Conservation (phyloP, 2,797 vertebrate species). For the Enteromius unitaeniatus region DNA sequence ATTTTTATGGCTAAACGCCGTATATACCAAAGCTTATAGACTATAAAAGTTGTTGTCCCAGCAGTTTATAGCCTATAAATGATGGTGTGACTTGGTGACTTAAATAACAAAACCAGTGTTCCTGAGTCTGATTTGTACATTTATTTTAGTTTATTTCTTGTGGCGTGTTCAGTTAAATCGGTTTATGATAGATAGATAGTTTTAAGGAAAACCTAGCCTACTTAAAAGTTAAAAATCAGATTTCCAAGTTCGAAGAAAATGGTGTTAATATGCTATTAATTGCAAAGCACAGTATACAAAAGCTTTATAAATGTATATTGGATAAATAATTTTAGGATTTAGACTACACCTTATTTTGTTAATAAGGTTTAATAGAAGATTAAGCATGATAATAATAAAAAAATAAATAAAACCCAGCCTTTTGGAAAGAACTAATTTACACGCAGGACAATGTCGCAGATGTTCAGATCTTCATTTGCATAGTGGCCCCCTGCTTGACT, state of each 20-base stretch:
- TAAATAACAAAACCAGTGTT: too few relatives aligned
- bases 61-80: too few relatives aligned
- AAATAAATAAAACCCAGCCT: conserved; percentile 1
- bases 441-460: conserved; percentile 27
- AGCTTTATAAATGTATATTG: background rate
- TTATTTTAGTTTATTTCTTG: too few relatives aligned
- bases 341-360: background rate
- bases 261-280: too few relatives aligned
- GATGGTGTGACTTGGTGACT: too few relatives aligned
- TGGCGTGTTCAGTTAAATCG: too few relatives aligned
- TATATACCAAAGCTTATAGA: background rate
- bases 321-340: background rate
- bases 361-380: background rate
- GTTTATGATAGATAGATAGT: too few relatives aligned
- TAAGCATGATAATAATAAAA: background rate
- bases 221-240: too few relatives aligned
- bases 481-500: conserved; percentile 38
- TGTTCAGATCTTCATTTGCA: conserved; percentile 41
- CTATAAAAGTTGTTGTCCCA: too few relatives aligned
- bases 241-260: too few relatives aligned
- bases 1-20: background rate
- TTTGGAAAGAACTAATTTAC: background rate
- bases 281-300: background rate
- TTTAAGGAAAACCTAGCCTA: too few relatives aligned
- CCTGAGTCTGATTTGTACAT: too few relatives aligned